Evolutionary conservation across 2,113 vertebrate genomes (phyloP).

Genomic region (Crocuta crocuta): DNA sequence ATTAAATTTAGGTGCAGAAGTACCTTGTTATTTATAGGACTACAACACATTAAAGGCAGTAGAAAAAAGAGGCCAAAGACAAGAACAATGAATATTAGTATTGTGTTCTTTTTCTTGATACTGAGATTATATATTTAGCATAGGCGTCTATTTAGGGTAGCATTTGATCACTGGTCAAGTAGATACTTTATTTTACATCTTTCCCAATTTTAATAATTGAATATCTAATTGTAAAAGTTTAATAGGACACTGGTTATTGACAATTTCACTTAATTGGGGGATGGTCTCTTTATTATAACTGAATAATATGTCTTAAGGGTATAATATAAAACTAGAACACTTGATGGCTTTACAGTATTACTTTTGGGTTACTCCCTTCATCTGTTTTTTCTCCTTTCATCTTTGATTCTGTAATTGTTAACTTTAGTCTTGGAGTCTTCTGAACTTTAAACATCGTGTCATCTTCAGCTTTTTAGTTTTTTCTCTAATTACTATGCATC

Average conservation of each 20-base stretch:
- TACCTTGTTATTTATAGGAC: neutral
- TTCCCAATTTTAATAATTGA: neutral
- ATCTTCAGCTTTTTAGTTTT: neutral
- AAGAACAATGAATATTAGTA: neutral
- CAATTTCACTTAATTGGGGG: neutral
- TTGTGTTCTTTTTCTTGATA: neutral
- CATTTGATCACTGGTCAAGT: neutral
- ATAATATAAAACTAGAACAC: neutral
- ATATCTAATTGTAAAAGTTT: neutral
- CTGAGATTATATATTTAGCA: neutral
- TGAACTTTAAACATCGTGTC: neutral
- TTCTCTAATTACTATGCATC: neutral
- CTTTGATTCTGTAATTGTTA: neutral
- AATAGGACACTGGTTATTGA: neutral
- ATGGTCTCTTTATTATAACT: neutral
- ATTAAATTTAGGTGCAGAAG: neutral
- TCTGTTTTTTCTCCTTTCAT: neutral
- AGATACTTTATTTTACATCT: neutral
- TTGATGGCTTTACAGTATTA: neutral
- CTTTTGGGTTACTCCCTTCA: neutral
- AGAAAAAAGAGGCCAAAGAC: neutral
- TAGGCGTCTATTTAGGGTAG: neutral
- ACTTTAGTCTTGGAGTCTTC: neutral
- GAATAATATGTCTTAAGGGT: neutral
- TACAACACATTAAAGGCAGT: neutral